A percentile compares a stretch with the other conserved stretches of the same genome.
Conservation (phyloP, 2,113 vertebrate species). For the Dromas ardeola region DNA sequence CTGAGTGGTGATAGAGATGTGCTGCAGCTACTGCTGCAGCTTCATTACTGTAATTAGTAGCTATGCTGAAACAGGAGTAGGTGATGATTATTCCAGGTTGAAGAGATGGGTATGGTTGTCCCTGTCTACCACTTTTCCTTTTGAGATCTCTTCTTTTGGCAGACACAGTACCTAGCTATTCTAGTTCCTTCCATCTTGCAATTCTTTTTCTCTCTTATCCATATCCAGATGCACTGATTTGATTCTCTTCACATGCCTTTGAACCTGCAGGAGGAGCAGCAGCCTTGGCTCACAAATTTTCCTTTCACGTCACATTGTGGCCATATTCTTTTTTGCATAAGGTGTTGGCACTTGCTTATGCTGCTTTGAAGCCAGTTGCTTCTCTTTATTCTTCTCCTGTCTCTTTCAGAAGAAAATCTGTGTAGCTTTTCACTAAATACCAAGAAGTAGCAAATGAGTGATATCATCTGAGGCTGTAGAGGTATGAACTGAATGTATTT, state of each 20-base stretch:
- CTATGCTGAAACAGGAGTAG: accelerated
- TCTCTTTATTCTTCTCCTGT: not conserved
- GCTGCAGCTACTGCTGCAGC: not conserved
- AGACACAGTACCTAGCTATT: not conserved
- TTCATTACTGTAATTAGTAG: not conserved
- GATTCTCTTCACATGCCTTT: not conserved
- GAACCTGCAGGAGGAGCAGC: not conserved
- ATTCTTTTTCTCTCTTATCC: not conserved
- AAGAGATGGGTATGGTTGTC: not conserved
- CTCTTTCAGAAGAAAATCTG: not conserved
- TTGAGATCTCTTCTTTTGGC: not conserved
- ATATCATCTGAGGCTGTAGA: not conserved
- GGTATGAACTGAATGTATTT: not conserved
- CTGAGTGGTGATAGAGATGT: not conserved
- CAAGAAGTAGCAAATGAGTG: not conserved
- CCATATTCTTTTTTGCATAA: not conserved
- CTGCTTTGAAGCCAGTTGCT: not conserved
- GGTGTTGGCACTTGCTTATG: not conserved
- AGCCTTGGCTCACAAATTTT: not conserved
- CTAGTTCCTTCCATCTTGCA: not conserved
- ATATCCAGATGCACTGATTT: accelerated
- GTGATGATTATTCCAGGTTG: not conserved
- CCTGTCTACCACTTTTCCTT: not conserved
- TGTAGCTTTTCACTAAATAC: not conserved
- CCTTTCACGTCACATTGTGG: not conserved